Evolutionary conservation across 2,113 vertebrate species (phyloP).

Genomic region (Orientallactaga bullata): DNA sequence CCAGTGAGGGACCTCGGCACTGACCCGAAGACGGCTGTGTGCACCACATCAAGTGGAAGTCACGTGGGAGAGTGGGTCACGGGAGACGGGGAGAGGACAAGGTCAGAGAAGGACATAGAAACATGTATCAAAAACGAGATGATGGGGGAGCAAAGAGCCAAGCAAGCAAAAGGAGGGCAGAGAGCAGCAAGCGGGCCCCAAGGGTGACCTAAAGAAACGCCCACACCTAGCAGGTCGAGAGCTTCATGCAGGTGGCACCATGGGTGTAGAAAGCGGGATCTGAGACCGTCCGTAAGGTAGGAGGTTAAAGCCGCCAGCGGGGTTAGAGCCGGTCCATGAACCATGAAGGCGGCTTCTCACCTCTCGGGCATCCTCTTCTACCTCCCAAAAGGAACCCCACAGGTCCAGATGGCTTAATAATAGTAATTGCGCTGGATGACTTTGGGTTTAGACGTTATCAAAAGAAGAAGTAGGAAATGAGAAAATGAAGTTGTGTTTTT

Average conservation of each 20-base stretch:
- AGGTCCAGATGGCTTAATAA: neutral
- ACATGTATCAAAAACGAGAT: neutral
- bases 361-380: neutral
- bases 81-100: neutral
- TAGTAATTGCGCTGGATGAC: neutral
- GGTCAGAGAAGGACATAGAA: conserved; percentile 19
- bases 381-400: neutral
- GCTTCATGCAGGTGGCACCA: too few species aligned
- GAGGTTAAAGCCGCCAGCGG: neutral
- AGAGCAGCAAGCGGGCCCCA: neutral
- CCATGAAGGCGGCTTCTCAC: neutral
- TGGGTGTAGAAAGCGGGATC: neutral
- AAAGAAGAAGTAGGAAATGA: neutral
- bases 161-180: neutral
- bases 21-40: conserved; percentile 6
- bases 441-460: neutral
- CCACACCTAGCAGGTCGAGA: neutral
- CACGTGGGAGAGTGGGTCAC: conserved; percentile 52
- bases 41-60: neutral
- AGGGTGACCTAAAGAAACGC: neutral
- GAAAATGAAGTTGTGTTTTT: neutral
- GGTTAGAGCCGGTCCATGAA: neutral
- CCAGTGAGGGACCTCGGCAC: neutral
- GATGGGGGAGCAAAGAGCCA: neutral
- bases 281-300: neutral